These are phyloP conservation scores for Nilaparvata lugens DNA, from an alignment of 1,140 invertebrate species.

Conservation along the genomic window DNA sequence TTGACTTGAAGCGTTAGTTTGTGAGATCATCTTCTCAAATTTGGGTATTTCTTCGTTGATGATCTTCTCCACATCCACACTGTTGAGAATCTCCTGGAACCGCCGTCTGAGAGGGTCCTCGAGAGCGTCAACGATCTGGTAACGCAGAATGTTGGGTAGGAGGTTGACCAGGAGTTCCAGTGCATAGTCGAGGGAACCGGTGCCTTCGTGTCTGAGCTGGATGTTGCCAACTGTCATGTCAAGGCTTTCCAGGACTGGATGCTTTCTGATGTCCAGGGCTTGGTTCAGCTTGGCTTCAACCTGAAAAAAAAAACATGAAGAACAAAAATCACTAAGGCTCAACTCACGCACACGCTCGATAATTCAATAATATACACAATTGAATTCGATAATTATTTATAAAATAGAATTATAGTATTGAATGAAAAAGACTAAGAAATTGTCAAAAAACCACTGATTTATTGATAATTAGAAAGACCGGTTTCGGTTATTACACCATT, in stretches of 20 bases:
- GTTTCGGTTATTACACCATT: too few relatives aligned
- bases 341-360: too few relatives aligned
- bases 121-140: constrained; percentile 74
- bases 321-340: too few relatives aligned
- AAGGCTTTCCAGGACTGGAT: constrained; percentile 56
- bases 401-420: too few relatives aligned
- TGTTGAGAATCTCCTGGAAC: constrained; percentile 56
- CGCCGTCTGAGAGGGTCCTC: constrained; percentile 60
- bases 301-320: constrained; percentile 16
- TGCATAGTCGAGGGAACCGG: constrained; percentile 69
- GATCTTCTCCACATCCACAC: constrained; percentile 58
- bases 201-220: constrained; percentile 57
- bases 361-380: too few relatives aligned
- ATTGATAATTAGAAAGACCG: too few relatives aligned
- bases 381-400: too few relatives aligned
- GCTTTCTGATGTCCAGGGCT: constrained; percentile 62
- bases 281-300: constrained; percentile 57
- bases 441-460: too few relatives aligned
- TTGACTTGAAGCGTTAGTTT: neutral
- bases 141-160: constrained; percentile 68
- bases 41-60: constrained; percentile 52
- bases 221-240: constrained; percentile 75
- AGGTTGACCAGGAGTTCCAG: constrained; percentile 68
- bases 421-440: too few relatives aligned
- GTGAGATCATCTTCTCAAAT: constrained; percentile 9